Evolutionary conservation across 23 tunicate species (phyloP).

Genomic region (Botrylloides violaceus): DNA sequence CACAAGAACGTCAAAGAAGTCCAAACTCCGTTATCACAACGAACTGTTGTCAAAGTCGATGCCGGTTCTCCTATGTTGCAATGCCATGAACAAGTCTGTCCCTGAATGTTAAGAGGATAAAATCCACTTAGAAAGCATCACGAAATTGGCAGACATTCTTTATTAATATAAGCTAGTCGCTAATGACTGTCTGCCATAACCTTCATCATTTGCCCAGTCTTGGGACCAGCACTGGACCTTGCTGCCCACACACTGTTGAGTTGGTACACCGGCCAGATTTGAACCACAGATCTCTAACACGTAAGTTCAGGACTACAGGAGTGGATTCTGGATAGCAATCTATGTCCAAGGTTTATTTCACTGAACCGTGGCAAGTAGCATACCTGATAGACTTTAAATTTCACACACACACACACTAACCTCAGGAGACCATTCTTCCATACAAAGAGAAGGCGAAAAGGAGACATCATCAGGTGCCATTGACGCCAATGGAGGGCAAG

Average conservation of each 20-base stretch:
- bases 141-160: neutral
- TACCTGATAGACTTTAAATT: no score
- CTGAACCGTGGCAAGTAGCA: no score
- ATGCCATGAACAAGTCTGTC: neutral
- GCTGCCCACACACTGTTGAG: no score
- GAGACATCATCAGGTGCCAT: constrained; percentile 36
- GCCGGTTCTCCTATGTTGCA: neutral
- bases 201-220: no score
- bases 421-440: constrained; percentile 41
- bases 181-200: no score
- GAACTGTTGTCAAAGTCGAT: neutral
- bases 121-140: neutral
- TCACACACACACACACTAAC: constrained; percentile 20
- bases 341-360: neutral
- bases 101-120: neutral
- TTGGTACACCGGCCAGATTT: no score
- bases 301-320: no score
- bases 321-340: no score
- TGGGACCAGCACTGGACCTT: no score
- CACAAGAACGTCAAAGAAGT: neutral
- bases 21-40: constrained; percentile 12
- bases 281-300: no score
- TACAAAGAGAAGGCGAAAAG: constrained; percentile 29
- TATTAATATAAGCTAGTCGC: neutral
- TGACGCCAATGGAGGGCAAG: constrained; percentile 40